Conservation (phyloP, 2,113 vertebrate species). For the Hippocampus mohnikei region DNA sequence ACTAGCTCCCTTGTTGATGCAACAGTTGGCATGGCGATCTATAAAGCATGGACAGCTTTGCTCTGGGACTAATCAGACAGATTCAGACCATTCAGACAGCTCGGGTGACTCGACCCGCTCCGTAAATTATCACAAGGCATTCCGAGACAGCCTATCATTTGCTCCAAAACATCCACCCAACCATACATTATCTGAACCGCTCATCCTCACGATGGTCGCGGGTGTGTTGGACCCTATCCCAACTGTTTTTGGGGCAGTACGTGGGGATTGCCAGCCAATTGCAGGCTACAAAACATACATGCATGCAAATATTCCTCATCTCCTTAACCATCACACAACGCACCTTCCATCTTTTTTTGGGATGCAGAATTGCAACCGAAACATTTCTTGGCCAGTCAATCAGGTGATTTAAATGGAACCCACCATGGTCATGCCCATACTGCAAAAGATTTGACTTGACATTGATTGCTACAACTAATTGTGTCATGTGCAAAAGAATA, state of each 20-base stretch:
- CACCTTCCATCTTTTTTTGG: neutral
- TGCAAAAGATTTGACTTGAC: slow-evolving; percentile 31
- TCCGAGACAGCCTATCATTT: slow-evolving; percentile 36
- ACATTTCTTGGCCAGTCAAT: slow-evolving; percentile 50
- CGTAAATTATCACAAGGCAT: slow-evolving; percentile 47
- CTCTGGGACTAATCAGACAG: slow-evolving; percentile 47
- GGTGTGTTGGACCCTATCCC: too few species aligned
- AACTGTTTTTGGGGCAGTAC: too few species aligned
- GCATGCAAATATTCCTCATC: slow-evolving; percentile 4
- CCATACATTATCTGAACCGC: too few species aligned
- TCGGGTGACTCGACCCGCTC: slow-evolving; percentile 49
- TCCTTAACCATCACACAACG: slow-evolving; percentile 3
- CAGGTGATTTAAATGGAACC: slow-evolving; percentile 26
- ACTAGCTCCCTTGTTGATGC: slow-evolving; percentile 62
- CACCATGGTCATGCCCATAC: slow-evolving; percentile 31
- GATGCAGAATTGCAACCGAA: slow-evolving; percentile 29
- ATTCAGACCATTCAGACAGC: slow-evolving; percentile 48
- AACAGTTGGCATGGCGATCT: slow-evolving; percentile 59
- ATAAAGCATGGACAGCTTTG: slow-evolving; percentile 49
- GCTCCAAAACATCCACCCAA: neutral
- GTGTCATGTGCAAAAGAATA: neutral
- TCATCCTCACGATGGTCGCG: too few species aligned
- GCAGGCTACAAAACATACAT: neutral
- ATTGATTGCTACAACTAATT: neutral
- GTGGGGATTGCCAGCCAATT: too few species aligned